Evolutionary conservation across 2,888 invertebrate genomes (phyloP).

Genomic region (Dysmachus trigonus): DNA sequence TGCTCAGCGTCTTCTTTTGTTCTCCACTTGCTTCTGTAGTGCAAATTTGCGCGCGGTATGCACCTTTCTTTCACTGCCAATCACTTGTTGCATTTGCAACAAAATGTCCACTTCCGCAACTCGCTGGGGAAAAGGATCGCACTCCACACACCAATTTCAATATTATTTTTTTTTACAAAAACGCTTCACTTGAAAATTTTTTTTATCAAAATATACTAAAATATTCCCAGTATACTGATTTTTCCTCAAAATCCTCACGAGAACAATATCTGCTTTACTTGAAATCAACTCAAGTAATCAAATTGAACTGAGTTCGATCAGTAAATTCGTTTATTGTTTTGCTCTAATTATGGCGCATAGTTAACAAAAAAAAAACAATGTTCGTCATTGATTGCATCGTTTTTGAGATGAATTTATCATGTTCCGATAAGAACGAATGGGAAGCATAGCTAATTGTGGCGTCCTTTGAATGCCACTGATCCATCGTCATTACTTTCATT

Average conservation of each 20-base stretch:
- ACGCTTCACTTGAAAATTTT: not conserved
- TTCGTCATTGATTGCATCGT: slow-evolving; percentile 13
- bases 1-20: slow-evolving; percentile 7
- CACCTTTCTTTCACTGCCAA: not conserved
- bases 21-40: not conserved
- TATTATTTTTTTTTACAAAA: not conserved
- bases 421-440: not conserved
- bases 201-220: not conserved
- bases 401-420: not conserved
- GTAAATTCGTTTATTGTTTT: not conserved
- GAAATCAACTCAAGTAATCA: slow-evolving; percentile 44
- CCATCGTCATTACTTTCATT: not conserved
- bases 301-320: slow-evolving; percentile 45
- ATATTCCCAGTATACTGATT: not conserved
- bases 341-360: slow-evolving; percentile 30
- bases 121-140: not conserved
- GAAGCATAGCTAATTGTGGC: not conserved
- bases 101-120: slow-evolving; percentile 1
- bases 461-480: slow-evolving; percentile 27
- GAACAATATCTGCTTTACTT: slow-evolving; percentile 20
- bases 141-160: not conserved
- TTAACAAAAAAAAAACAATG: not conserved
- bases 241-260: not conserved
- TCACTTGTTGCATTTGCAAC: slow-evolving; percentile 30
- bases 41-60: not conserved